phyloP scores from a whole-genome alignment of 2,797 vertebrate species.

The Garrulus glandarius region DNA sequence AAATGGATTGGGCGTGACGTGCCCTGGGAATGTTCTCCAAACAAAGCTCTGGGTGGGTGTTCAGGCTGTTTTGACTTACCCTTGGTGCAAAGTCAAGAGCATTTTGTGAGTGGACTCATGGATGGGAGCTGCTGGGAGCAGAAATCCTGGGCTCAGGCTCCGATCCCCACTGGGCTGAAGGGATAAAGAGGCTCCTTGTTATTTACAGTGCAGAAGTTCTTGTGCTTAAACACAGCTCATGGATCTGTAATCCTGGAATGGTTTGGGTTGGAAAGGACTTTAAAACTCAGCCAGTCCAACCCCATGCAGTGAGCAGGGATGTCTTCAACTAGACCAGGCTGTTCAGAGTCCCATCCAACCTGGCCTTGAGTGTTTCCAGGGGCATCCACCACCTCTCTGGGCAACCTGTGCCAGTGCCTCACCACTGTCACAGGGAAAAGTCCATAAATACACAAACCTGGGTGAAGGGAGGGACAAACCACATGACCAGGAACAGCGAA shows the following conservation, averaged over 20 bases:
- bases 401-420: not conserved
- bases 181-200: not conserved
- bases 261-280: not conserved
- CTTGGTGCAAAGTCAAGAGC: not conserved
- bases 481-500: not conserved
- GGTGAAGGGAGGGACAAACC: not conserved
- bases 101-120: not conserved
- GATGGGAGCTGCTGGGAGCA: not conserved
- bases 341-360: not conserved
- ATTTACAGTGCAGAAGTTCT: not conserved
- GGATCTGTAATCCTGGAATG: not conserved
- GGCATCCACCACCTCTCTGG: not conserved
- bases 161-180: not conserved
- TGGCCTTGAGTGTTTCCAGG: not conserved
- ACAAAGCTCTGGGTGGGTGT: constrained; percentile 5
- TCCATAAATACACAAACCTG: not conserved
- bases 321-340: not conserved
- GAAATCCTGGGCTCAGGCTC: not conserved
- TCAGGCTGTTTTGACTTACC: constrained; percentile 9
- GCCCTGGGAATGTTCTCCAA: constrained; percentile 10
- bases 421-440: not conserved
- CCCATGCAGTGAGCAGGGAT: not conserved
- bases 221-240: not conserved
- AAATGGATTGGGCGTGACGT: not conserved
- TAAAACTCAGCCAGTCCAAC: not conserved